A percentile compares a stretch with the other conserved stretches of the same genome.
Conservation (phyloP, 2,888 invertebrate species). For the Ectropis crepuscularia region DNA sequence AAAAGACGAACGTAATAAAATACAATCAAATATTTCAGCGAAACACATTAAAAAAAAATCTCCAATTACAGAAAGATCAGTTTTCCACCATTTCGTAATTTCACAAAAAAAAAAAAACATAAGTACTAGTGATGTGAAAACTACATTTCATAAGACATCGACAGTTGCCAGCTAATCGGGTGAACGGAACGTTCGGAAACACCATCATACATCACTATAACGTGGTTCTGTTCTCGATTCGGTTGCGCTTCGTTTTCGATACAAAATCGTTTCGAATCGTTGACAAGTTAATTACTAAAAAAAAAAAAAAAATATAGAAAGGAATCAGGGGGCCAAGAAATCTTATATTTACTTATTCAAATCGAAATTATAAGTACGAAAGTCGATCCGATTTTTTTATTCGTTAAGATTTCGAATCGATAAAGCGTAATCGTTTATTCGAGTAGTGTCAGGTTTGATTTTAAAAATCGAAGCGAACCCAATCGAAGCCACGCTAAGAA, state of each 20-base stretch:
- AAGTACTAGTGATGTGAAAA: slow-evolving; percentile 35
- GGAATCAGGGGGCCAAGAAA: slow-evolving; percentile 18
- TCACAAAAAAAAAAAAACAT: slow-evolving; percentile 13
- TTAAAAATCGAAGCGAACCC: slow-evolving; percentile 36
- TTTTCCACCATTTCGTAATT: slow-evolving; percentile 2
- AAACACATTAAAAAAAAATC: no score
- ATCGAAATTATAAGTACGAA: slow-evolving; percentile 30
- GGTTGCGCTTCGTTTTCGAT: slow-evolving; percentile 38
- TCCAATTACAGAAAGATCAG: slow-evolving; percentile 14
- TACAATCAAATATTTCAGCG: background rate
- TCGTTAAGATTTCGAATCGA: slow-evolving; percentile 28
- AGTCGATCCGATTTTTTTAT: slow-evolving; percentile 23
- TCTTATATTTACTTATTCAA: slow-evolving; percentile 19
- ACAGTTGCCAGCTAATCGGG: slow-evolving; percentile 44
- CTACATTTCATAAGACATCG: slow-evolving; percentile 35
- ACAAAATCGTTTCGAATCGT: slow-evolving; percentile 21
- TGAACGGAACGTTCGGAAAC: slow-evolving; percentile 42
- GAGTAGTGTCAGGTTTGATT: slow-evolving; percentile 12
- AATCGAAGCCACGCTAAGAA: slow-evolving; percentile 37
- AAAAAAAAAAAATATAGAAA: background rate
- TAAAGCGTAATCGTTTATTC: slow-evolving; percentile 33
- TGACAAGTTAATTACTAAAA: slow-evolving; percentile 6
- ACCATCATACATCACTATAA: slow-evolving; percentile 37
- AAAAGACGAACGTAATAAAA: slow-evolving; percentile 12
- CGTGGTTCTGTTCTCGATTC: slow-evolving; percentile 32